Evolutionary conservation across 2,888 invertebrate species (phyloP).

Genomic region (Plebejus anna): DNA sequence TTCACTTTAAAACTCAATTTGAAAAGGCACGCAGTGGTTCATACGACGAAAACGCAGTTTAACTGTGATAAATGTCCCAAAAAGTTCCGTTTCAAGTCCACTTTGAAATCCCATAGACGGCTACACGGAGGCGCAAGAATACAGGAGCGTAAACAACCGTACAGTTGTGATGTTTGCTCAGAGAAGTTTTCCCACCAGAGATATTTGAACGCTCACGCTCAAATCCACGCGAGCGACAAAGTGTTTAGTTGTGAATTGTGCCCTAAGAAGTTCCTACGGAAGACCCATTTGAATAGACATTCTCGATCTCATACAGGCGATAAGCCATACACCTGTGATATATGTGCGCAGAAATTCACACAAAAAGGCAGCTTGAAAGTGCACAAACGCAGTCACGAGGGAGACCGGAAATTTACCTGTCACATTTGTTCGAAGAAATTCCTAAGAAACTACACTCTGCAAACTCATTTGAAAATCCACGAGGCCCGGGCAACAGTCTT

Average conservation of each 20-base stretch:
- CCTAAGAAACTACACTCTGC: neutral
- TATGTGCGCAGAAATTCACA: neutral
- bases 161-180: neutral
- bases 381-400: neutral
- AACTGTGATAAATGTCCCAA: neutral
- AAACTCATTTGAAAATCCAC: neutral
- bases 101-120: neutral
- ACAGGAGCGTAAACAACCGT: neutral
- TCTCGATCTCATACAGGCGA: neutral
- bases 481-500: neutral
- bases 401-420: neutral
- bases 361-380: neutral
- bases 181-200: neutral
- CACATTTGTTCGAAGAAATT: neutral
- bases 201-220: neutral
- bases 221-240: neutral
- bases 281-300: neutral
- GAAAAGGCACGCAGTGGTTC: neutral
- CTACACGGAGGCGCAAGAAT: neutral
- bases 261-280: neutral
- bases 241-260: neutral
- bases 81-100: neutral
- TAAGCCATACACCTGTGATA: neutral
- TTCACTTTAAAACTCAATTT: neutral
- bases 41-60: neutral